phyloP scores from a whole-genome alignment of 1,140 invertebrate species.

The Hyles vespertilio region DNA sequence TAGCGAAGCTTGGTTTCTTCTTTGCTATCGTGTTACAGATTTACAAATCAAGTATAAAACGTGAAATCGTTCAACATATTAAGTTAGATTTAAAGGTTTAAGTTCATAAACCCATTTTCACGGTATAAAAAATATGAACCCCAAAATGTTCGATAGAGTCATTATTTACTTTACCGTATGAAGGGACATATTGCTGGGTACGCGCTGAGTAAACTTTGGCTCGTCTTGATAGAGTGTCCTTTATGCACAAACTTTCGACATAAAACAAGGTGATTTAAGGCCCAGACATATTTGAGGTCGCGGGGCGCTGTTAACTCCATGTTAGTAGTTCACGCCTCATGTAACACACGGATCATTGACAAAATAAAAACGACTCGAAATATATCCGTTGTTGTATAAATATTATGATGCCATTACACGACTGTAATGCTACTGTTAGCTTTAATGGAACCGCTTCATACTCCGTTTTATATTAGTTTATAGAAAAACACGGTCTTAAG shows the following conservation, averaged over 20 bases:
- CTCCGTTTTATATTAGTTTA: no score
- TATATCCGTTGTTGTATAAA: neutral
- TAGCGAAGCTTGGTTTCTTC: no score
- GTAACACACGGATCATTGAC: neutral
- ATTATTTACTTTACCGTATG: slow-evolving; percentile 6
- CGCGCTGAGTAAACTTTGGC: slow-evolving; percentile 14
- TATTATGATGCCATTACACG: neutral
- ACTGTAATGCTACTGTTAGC: no score
- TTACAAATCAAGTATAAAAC: no score
- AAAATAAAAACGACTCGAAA: neutral
- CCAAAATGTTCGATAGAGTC: slow-evolving; percentile 1
- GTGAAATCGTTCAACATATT: no score
- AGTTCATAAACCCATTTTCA: no score
- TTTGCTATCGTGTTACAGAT: no score
- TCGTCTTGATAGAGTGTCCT: slow-evolving; percentile 22
- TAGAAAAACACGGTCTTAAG: no score
- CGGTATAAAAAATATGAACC: neutral
- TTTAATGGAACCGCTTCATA: no score
- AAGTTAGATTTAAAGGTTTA: no score
- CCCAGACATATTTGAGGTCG: slow-evolving; percentile 12
- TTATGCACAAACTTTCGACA: slow-evolving; percentile 21
- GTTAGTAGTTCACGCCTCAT: slow-evolving; percentile 10
- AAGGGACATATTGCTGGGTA: slow-evolving; percentile 16
- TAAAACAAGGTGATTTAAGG: slow-evolving; percentile 26
- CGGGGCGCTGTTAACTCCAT: slow-evolving; percentile 5